Evolutionary conservation across 2,797 vertebrate genomes (phyloP), one percentile per base, ranked within the genome.

Genomic region (Takifugu rubripes): DNA sequence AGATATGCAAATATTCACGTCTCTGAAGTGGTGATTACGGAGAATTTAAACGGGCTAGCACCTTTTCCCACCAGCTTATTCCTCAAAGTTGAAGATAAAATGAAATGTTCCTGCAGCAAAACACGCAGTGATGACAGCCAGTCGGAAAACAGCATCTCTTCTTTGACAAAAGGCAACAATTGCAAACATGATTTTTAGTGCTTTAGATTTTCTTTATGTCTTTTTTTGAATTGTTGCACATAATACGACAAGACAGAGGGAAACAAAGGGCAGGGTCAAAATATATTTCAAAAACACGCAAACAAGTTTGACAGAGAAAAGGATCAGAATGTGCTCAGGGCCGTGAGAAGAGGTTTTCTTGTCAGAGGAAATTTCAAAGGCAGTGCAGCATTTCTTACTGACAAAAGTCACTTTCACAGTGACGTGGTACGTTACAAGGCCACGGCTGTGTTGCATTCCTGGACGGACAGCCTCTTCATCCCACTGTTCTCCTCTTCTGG

Each of bases 391-490:
- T 45, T 59, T 40, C 31, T 49, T 63, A 69, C 2, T 6, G 29
- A 31, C 31, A 33, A 10, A 33, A 10, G 7, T 33, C 59, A 61
- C 21, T 52, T 81, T 56, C 54, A 14, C 3, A 14, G 9, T 12
- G 14, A 40, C 3, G 5, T 56, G 72, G 73, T 69, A 64, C 49
- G 57, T 66, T 66, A 70, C 55, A 59, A 29, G 73, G 61, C 48
- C 17, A 48, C 16, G 56, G 62, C 25, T 72, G 56, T 26, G 43
- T 67, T 68, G 72, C 11, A 54, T 78, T 77, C 49, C 59, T 59
- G 21, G 56, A 49, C 55, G 46, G 62, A 61, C 68, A 24, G 46
- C 47, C 59, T 59, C 61, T 58, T 24, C 15, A 33, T 24, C 3
- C 36, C 29, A 29, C 43, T 21, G 17, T 49, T 12, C 50, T 16